Conservation (phyloP, 2,797 vertebrate genomes). For the Arrhamphus sclerolepis region DNA sequence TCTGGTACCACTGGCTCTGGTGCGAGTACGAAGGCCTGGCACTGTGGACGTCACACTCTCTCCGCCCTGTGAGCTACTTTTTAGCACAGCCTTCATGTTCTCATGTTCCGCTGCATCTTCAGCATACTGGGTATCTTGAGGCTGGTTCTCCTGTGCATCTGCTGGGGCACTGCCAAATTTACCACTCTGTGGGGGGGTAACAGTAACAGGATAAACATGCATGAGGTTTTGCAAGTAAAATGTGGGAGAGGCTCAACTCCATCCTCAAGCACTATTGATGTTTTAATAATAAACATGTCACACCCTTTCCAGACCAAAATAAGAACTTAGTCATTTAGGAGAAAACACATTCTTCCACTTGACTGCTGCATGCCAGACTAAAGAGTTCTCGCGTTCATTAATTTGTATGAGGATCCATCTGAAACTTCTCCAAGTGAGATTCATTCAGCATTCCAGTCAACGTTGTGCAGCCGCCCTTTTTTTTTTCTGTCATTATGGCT, state of each 20-base stretch:
- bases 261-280: background rate
- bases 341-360: background rate
- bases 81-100: constrained; percentile 96
- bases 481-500: too few species aligned
- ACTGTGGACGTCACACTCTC: constrained; percentile 72
- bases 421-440: background rate
- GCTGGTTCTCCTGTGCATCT: constrained; percentile 77
- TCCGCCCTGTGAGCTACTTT: constrained; percentile 73
- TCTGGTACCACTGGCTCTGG: constrained; percentile 81
- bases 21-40: constrained; percentile 88
- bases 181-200: constrained; percentile 80
- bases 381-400: constrained; percentile 9
- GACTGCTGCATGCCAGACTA: constrained; percentile 12
- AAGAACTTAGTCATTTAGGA: constrained; percentile 22
- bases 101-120: constrained; percentile 92
- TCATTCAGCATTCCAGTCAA: constrained; percentile 14
- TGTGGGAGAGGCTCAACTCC: background rate
- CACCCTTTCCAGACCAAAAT: constrained; percentile 9
- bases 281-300: background rate
- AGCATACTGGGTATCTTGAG: constrained; percentile 85
- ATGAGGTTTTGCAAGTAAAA: too few species aligned
- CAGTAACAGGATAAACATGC: too few species aligned
- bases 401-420: constrained; percentile 38
- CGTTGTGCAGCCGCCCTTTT: constrained; percentile 23
- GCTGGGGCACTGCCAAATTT: constrained; percentile 86